These are phyloP conservation scores for Pharmacophagus antenor DNA, from an alignment of 2,888 invertebrate species.

Conservation along the genomic window DNA sequence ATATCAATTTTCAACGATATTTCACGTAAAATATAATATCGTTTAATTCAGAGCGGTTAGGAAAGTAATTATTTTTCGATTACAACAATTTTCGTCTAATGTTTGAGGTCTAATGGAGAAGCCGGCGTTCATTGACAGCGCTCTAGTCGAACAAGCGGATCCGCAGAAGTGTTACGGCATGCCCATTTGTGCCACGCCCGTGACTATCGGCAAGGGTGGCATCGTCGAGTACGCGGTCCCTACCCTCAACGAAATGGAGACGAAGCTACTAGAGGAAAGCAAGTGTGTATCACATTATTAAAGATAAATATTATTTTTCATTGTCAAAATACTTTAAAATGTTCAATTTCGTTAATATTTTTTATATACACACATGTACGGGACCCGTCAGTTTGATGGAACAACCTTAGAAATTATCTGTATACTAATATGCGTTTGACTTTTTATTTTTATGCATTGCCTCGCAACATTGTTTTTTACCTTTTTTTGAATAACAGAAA, in stretches of 20 bases:
- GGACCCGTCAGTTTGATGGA: too few species aligned
- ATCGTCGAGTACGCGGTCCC: slow-evolving; percentile 60
- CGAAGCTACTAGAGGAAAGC: slow-evolving; percentile 49
- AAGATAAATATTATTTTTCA: background rate
- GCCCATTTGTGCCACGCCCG: slow-evolving; percentile 60
- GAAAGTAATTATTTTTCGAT: background rate
- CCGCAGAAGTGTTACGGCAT: slow-evolving; percentile 58
- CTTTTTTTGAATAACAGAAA: too few species aligned
- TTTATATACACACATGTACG: too few species aligned
- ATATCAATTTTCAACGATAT: too few species aligned
- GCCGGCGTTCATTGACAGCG: slow-evolving; percentile 62
- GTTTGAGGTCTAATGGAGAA: slow-evolving; percentile 58
- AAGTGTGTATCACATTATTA: slow-evolving; percentile 41
- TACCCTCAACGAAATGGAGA: slow-evolving; percentile 51
- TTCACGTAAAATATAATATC: too few species aligned
- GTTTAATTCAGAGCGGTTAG: too few species aligned
- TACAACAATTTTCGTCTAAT: background rate
- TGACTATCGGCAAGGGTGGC: slow-evolving; percentile 56
- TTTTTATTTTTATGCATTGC: too few species aligned
- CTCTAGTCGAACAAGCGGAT: slow-evolving; percentile 60
- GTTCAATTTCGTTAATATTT: too few species aligned
- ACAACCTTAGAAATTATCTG: too few species aligned
- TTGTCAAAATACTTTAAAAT: too few species aligned
- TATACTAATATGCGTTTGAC: too few species aligned
- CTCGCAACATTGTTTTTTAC: too few species aligned